phyloP scores from a whole-genome alignment of 64 coral and sea anemone genomes.

The Exaiptasia diaphana region DNA sequence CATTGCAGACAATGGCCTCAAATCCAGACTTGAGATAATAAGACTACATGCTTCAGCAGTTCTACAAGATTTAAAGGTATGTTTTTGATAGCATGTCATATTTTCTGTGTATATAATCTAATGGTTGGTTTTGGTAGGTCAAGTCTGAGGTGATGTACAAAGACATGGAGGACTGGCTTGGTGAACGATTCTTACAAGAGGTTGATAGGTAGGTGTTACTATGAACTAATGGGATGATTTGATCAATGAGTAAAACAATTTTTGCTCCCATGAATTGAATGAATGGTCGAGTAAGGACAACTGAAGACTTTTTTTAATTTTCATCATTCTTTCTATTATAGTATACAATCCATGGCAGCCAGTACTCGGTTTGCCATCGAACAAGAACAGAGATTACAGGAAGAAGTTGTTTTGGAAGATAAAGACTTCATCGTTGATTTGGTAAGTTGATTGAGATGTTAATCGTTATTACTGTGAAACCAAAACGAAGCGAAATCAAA shows the following conservation, averaged over 20 bases:
- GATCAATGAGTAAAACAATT: not conserved
- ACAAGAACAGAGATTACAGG: constrained; percentile 84
- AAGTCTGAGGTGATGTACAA: constrained; percentile 78
- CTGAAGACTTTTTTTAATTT: not conserved
- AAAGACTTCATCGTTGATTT: constrained; percentile 90
- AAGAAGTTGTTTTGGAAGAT: constrained; percentile 76
- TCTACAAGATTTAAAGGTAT: constrained; percentile 89
- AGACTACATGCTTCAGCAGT: constrained; percentile 74
- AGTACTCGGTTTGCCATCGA: constrained; percentile 74
- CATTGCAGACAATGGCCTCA: constrained; percentile 67
- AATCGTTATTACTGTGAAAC: no score
- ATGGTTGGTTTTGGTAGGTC: not conserved
- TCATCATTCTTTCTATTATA: constrained; percentile 18
- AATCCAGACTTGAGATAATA: constrained; percentile 83
- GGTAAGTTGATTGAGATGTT: constrained; percentile 32
- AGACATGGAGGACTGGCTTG: constrained; percentile 97
- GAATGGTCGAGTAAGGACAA: not conserved
- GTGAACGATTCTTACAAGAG: constrained; percentile 85
- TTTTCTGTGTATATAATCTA: not conserved
- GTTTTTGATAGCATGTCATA: not conserved
- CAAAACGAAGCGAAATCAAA: no score
- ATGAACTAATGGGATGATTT: not conserved
- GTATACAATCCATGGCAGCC: constrained; percentile 77
- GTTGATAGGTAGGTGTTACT: constrained; percentile 60
- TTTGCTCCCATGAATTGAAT: not conserved